phyloP scores from a whole-genome alignment of 1,140 invertebrate species.

The Bombus huntii region DNA sequence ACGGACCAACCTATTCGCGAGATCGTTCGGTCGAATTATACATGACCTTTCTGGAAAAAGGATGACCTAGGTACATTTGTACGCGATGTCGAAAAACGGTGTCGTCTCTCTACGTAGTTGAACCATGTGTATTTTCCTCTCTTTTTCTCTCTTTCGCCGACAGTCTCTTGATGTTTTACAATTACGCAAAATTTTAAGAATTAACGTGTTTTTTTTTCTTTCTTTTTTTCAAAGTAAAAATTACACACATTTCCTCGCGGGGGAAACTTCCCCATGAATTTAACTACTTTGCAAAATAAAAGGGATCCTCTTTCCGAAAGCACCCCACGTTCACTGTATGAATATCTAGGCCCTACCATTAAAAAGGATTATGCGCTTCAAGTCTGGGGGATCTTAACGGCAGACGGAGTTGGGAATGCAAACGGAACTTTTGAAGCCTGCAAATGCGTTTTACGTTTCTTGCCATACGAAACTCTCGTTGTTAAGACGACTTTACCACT shows the following conservation, averaged over 20 bases:
- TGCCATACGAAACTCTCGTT: constrained; percentile 43
- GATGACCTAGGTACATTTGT: neutral
- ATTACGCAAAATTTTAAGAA: neutral
- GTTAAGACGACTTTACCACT: constrained; percentile 58
- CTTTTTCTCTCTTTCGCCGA: neutral
- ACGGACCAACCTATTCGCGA: neutral
- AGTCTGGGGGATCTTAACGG: constrained; percentile 42
- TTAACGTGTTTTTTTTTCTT: neutral
- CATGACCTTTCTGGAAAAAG: neutral
- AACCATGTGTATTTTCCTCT: neutral
- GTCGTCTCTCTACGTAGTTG: neutral
- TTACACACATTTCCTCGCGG: neutral
- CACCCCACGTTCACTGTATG: constrained; percentile 55
- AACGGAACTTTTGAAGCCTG: constrained; percentile 53
- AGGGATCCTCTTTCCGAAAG: constrained; percentile 50
- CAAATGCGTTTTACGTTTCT: constrained; percentile 57
- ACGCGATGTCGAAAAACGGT: neutral
- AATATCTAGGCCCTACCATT: constrained; percentile 54
- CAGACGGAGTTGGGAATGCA: constrained; percentile 40
- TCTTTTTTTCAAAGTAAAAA: neutral
- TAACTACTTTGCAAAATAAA: constrained; percentile 37
- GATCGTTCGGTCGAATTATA: constrained; percentile 3
- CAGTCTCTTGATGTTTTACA: neutral
- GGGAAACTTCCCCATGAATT: neutral
- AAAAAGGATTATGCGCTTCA: constrained; percentile 61